Evolutionary conservation across 1,140 invertebrate genomes (phyloP), one percentile per base, ranked within the genome.

Genomic region (Bombus soroeensis): DNA sequence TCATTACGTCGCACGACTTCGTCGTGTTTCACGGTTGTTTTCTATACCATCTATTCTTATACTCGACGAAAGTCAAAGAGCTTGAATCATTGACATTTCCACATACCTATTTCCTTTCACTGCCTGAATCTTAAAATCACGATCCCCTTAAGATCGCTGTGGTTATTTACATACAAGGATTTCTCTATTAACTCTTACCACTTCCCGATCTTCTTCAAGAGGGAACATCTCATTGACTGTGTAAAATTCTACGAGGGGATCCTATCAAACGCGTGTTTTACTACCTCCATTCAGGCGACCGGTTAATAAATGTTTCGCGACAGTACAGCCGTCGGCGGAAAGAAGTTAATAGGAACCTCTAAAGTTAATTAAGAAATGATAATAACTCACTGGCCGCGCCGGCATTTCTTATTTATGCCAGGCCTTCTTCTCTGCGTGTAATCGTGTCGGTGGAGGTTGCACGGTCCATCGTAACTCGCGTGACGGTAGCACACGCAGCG

Each of bases 311-410:
- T 34, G 66, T 10, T 68, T 62, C 62, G 62, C 43, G 64, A 83
- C 81, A 68, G 39, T 6, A 32, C 37, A 53, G 28, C 74, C 62
- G 1, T 10, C 6, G 41, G 68, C 59, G 37, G 28, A 71, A 86
- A 83, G 41, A 86, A 79, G 77, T 86, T 83, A 89, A 89, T 85
- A 75, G 73, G 75, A 87, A 80, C 8, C 62, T 64, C 47, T 39
- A 53, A 47, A 81, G 77, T 80, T 85, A 85, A 85, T 80, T 85
- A 81, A 64, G 53, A 76, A 70, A 57, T 71, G 83, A 76, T 85
- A 88, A 89, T 80, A 89, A 89, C 76, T 89, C 83, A 89, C 53
- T 72, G 53, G 39, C 6, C 53, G 25, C n/a, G 37, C 10, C 70
- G 37, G 72, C 15, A 12, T 71, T 84, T n/a, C 47, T 84, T 79